phyloP scores from a whole-genome alignment of 2,888 invertebrate genomes.

The Polylopha cassiicola region DNA sequence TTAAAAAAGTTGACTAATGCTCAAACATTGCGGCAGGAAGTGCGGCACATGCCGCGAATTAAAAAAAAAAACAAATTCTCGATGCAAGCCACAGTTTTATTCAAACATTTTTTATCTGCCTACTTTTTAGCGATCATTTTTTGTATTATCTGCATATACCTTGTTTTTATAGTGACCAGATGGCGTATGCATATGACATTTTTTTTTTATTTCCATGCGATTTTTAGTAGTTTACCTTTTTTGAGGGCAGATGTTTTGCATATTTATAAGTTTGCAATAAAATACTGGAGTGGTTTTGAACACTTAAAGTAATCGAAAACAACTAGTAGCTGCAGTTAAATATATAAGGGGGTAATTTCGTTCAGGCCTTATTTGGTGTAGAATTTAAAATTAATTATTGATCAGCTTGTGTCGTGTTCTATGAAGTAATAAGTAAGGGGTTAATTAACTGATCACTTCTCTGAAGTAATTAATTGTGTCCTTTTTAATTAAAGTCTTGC shows the following conservation, averaged over 20 bases:
- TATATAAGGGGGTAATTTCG: too few species aligned
- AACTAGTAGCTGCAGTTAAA: too few species aligned
- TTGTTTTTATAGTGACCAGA: constrained; percentile 66
- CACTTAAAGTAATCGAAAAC: too few species aligned
- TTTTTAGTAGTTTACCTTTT: constrained; percentile 70
- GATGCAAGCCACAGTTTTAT: constrained; percentile 44
- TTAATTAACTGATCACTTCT: too few species aligned
- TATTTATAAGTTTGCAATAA: constrained; percentile 33
- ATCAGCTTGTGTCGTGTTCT: too few species aligned
- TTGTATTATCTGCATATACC: constrained; percentile 48
- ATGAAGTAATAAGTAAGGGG: too few species aligned
- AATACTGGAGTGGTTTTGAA: constrained; percentile 1
- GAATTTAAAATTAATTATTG: too few species aligned
- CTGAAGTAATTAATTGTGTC: too few species aligned
- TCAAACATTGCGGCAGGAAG: constrained; percentile 36
- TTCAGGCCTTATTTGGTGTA: too few species aligned
- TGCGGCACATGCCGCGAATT: constrained; percentile 60
- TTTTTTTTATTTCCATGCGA: constrained; percentile 61
- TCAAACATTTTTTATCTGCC: constrained; percentile 38
- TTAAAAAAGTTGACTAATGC: constrained; percentile 15
- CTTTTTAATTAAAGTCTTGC: too few species aligned
- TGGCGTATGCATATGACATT: constrained; percentile 76
- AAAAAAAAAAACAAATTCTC: constrained; percentile 46
- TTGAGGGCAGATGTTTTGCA: constrained; percentile 67
- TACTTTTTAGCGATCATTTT: constrained; percentile 63